Evolutionary conservation across 2,888 invertebrate species (phyloP).

Genomic region (Tyria jacobaeae): DNA sequence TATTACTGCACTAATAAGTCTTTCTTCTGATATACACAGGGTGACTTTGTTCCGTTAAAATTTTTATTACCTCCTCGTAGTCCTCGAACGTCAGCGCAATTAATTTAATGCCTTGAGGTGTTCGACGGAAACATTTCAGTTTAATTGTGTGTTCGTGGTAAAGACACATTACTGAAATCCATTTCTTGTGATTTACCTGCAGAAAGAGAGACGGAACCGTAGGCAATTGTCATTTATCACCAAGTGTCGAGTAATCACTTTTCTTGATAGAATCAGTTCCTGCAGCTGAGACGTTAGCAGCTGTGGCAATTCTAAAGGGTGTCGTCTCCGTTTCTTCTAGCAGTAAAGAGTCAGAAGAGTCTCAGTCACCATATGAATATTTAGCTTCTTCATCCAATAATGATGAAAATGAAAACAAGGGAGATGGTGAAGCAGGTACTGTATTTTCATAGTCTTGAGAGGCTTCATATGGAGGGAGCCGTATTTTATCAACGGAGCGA

Average conservation of each 20-base stretch:
- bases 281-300: too few species aligned
- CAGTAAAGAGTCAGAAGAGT: too few species aligned
- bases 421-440: neutral
- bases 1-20: neutral
- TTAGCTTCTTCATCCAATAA: constrained; percentile 1
- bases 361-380: too few species aligned
- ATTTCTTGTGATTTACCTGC: neutral
- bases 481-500: too few species aligned
- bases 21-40: neutral
- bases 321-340: neutral
- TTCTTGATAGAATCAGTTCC: neutral
- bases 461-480: too few species aligned
- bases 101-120: neutral
- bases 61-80: neutral
- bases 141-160: neutral
- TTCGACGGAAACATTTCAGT: neutral
- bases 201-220: neutral
- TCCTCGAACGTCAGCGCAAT: neutral
- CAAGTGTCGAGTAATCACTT: too few species aligned
- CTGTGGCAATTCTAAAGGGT: neutral
- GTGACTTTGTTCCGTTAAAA: neutral
- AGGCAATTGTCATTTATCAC: neutral
- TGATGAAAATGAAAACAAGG: constrained; percentile 2
- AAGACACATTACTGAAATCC: neutral
- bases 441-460: too few species aligned